Evolutionary conservation across 2,888 invertebrate genomes (phyloP), one percentile per base, ranked within the genome.

Genomic region (Tryphoninae sp.): DNA sequence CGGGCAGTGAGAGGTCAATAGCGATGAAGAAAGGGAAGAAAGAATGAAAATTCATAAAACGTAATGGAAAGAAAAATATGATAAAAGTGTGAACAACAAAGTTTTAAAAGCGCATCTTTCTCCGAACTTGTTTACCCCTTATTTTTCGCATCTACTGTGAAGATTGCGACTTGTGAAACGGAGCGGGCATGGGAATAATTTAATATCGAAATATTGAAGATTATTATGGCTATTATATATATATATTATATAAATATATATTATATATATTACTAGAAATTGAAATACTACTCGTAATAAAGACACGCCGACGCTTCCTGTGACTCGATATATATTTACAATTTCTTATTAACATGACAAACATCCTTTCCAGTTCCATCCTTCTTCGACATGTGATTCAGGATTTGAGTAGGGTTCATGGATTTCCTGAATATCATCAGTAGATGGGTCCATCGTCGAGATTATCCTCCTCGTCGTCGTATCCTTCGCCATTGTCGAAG

Each of bases 401-500:
- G 1, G 33, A 71, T 51, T 42, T 33, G 1, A 3, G 40, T 45
- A 58, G 4, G 45, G 6, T 42, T 55, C 19, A 26, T n/a, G 22
- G 42, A 67, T 45, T 16, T 7, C 23, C 0, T 1, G 19, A 16
- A 16, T 3, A n/a, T 79, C 40, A 45, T 93, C 91, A 96, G 92
- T 96, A 97, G 79, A 96, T 94, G 65, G 97, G 96, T 13, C 96
- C 97, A 92, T 97, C 97, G 90, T 97, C 97, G 83, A 96, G 92
- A 90, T 96, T 96, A 87, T 97, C 97, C 88, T 97, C 97, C 86
- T 97, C 97, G 81, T 97, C 97, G 89, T 97, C 97, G 90, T 96
- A 97, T 42, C 94, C 95, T 92, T 97, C 97, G 1, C 97, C 97
- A 91, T 97, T 97, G 90, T 97, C 97, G 91, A 97, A 97, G 90